Evolutionary conservation across 2,797 vertebrate genomes (phyloP), one percentile per base, ranked within the genome.

Genomic region (Ispidina lecontei): DNA sequence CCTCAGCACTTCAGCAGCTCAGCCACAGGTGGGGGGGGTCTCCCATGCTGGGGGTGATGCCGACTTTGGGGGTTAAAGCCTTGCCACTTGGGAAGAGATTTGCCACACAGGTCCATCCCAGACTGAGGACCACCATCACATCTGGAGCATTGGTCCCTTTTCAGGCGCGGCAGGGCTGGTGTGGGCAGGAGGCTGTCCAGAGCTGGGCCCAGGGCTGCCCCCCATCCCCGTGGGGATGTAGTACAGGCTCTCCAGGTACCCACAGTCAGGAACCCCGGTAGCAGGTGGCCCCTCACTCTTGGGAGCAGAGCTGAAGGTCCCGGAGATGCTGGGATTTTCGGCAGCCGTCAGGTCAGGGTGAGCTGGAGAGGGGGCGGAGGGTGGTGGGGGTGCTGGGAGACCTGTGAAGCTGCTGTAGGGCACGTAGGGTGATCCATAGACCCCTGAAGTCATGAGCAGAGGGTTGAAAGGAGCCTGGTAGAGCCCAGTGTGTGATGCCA

Each of bases 151-250:
- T 0, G 94, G 67, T 10, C 84, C 94, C 72, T 96, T 96, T 73
- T 95, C 65, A 0, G 93, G 60, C 25, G 64, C 31, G 0, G 86
- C 63, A 5, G 96, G 88, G 69, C 87, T 94, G 96, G 51, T 2
- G n/a, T 6, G 7, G 94, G 90, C 52, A n/a, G 77, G 55, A 49
- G 98, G 97, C 88, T 98, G 98, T 43, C 97, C 87, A 9, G 94
- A 97, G 39, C 97, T 88, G 16, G 83, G 87, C 23, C 98, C 98
- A 4, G 99, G 98, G 93, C 98, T 99, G 37, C 98, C 97, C 92
- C 97, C 98, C 97, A 99, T 98, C 47, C 98, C 98, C 5, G 98
- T 98, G 23, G 99, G 98, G 96, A 99, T 98, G 95, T 99, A 99
- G 97, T 99, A 99, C 97, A 98, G 98, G 89, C 98, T 98, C 85